Evolutionary conservation across 2,888 invertebrate species (phyloP), one percentile per base, ranked within the genome.

Genomic region (Rotaria socialis): DNA sequence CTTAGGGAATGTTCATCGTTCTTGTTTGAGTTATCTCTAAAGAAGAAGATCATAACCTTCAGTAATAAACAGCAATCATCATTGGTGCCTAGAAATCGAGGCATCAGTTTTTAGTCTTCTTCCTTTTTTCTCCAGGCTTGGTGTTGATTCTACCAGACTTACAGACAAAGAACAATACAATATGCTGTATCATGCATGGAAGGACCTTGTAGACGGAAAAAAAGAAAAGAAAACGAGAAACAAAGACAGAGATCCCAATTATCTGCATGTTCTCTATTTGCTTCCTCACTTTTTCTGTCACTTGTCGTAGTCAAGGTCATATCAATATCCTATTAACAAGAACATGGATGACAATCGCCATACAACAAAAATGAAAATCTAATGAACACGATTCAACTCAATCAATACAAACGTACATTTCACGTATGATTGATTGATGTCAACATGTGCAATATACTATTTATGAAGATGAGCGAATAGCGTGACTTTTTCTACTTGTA

Each of bases 221-320:
- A 35, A 35, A 41, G 19, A 67, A 67, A 67, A 50, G 50, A 50
- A 50, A 35, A 35, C 14, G 67, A 67, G 67, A 67, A 35, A 67
- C 35, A 67, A 67, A 35, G 67, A 35, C 67, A 67, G 67, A 35
- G 35, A 67, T 67, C 67, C 35, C 67, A 67, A 67, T 67, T 67
- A 67, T 16, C 35, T 35, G 67, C 67, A 19, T 67, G 35, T 67
- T 67, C 67, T 67, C 67, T 67, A 16, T 19, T 67, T 67, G 35
- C 35, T 67, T 67, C 67, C 67, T 67, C 67, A 35, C 35, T 67
- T 27, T 67, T 67, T 67, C 67, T 67, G 67, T 67, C 67, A 67
- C 35, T 67, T 67, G 67, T 35, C 27, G 67, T 67, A 67, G 67
- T 67, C 67, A 67, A 67, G 67, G 67, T 67, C 27, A 27, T 67